Percentiles rank a stretch among this genome's conserved stretches.
Conservation (phyloP, 1,140 invertebrate genomes). For the Scaptodrosophila lebanonensis region DNA sequence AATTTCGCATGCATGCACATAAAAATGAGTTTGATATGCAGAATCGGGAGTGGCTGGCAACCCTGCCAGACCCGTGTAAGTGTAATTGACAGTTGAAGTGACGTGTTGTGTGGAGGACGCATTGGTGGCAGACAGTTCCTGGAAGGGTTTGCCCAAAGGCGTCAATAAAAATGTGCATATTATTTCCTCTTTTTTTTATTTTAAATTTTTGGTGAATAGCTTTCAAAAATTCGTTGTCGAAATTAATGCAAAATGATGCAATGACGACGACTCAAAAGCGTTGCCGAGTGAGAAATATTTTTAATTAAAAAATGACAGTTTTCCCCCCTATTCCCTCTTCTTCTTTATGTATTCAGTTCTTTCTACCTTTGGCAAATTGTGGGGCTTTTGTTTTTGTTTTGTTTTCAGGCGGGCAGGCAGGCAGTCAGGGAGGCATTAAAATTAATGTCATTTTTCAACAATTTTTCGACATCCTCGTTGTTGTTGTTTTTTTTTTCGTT, state of each 20-base stretch:
- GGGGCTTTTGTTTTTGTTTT: neutral
- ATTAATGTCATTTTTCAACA: constrained; percentile 40
- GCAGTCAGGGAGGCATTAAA: constrained; percentile 35
- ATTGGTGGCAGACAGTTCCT: too few species aligned
- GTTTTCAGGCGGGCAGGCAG: neutral
- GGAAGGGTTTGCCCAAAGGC: constrained; percentile 27
- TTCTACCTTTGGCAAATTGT: neutral
- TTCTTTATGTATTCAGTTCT: neutral
- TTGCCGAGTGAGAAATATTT: constrained; percentile 14
- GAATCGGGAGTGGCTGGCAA: constrained; percentile 2
- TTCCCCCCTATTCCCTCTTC: neutral
- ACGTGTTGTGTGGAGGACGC: constrained; percentile 37
- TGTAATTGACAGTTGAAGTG: constrained; percentile 69
- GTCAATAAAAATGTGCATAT: constrained; percentile 30
- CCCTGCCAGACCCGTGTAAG: constrained; percentile 25
- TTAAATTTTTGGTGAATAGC: too few species aligned
- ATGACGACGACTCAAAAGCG: neutral
- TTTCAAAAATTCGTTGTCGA: neutral
- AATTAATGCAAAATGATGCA: constrained; percentile 22
- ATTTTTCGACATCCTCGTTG: constrained; percentile 24
- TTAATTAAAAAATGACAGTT: constrained; percentile 38
- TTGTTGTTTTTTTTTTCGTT: neutral
- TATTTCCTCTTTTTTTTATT: too few species aligned
- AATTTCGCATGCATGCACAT: constrained; percentile 70
- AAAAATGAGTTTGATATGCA: constrained; percentile 71